Evolutionary conservation across 2,888 invertebrate species (phyloP).

Genomic region (Parascotia fuliginaria): DNA sequence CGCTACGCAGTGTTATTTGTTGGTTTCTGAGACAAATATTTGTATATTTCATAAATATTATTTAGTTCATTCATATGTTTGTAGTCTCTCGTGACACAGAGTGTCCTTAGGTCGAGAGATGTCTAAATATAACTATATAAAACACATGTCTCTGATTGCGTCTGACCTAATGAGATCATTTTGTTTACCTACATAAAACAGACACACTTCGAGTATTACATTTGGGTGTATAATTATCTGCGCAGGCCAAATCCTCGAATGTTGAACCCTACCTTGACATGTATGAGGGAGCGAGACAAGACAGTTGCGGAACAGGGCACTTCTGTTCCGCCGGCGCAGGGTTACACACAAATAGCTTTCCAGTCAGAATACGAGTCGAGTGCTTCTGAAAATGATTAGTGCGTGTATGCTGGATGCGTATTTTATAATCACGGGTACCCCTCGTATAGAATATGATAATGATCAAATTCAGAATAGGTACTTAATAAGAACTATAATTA

Average conservation of each 20-base stretch:
- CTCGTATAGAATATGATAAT: not conserved
- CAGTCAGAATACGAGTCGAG: slow-evolving; percentile 68
- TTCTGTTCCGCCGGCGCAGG: slow-evolving; percentile 73
- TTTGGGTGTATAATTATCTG: slow-evolving; percentile 72
- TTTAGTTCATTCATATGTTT: no score
- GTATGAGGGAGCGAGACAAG: slow-evolving; percentile 77
- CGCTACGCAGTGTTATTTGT: no score
- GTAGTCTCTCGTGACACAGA: no score
- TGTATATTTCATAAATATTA: no score
- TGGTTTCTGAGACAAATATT: no score
- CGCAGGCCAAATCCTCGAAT: slow-evolving; percentile 79
- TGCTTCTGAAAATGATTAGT: slow-evolving; percentile 72
- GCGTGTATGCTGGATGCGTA: slow-evolving; percentile 46
- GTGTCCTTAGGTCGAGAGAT: no score
- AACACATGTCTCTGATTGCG: slow-evolving; percentile 49
- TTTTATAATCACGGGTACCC: slow-evolving; percentile 30
- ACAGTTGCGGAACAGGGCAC: slow-evolving; percentile 72
- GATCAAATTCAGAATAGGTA: not conserved
- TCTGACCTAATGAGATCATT: slow-evolving; percentile 71
- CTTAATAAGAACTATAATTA: no score
- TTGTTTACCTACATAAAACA: slow-evolving; percentile 73
- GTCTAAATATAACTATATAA: no score
- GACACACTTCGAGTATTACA: slow-evolving; percentile 67
- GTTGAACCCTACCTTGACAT: slow-evolving; percentile 86
- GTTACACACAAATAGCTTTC: slow-evolving; percentile 82